Conservation (phyloP, 2,888 invertebrate species). For the Protodeltote pygarga region DNA sequence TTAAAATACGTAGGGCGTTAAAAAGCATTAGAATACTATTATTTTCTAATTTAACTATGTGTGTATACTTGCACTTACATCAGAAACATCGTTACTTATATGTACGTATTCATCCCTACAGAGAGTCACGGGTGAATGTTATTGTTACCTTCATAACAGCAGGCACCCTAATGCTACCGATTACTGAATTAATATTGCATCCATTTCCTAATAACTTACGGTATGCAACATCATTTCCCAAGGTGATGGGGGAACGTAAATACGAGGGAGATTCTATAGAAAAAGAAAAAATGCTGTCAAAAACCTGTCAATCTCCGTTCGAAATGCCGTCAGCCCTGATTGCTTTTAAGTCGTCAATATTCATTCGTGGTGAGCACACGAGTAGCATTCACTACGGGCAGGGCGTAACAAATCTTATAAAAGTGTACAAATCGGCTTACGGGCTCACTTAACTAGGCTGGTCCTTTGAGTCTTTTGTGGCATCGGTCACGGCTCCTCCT, state of each 20-base stretch:
- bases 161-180: constrained; percentile 18
- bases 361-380: constrained; percentile 33
- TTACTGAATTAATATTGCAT: constrained; percentile 33
- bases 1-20: no score
- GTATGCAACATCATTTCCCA: constrained; percentile 42
- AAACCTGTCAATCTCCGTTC: constrained; percentile 18
- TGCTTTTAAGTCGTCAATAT: constrained; percentile 49
- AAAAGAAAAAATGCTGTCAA: constrained; percentile 27
- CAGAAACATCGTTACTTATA: background rate
- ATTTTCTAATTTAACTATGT: no score
- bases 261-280: constrained; percentile 30
- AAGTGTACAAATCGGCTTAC: constrained; percentile 54
- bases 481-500: constrained; percentile 44
- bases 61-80: no score
- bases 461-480: constrained; percentile 52
- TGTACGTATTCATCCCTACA: background rate
- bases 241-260: constrained; percentile 20
- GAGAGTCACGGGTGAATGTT: background rate
- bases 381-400: constrained; percentile 30
- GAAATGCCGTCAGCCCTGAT: constrained; percentile 10
- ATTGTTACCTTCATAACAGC: background rate
- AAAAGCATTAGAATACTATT: no score
- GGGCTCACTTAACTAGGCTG: constrained; percentile 42
- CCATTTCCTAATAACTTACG: constrained; percentile 26
- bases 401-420: constrained; percentile 50